Percentiles rank a stretch among this genome's conserved stretches.
Conservation (phyloP, 2,113 vertebrate genomes). For the Excalfactoria chinensis region DNA sequence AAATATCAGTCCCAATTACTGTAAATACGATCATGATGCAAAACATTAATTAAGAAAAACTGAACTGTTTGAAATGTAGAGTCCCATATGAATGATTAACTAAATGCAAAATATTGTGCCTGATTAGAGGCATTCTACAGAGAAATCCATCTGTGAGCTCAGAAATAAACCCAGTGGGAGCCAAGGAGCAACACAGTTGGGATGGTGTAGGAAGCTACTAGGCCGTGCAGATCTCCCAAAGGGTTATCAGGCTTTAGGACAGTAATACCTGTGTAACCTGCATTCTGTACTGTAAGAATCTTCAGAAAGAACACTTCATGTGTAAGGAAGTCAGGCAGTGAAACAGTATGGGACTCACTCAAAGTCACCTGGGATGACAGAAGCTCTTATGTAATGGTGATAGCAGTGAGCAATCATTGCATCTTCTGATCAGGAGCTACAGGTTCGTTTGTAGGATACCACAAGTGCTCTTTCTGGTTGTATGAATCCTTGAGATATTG, state of each 20-base stretch:
- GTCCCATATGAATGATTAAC: conserved; percentile 72
- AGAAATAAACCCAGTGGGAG: conserved; percentile 23
- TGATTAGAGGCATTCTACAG: conserved; percentile 63
- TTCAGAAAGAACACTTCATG: neutral
- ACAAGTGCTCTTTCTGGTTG: neutral
- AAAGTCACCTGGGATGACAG: neutral
- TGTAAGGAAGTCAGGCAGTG: neutral
- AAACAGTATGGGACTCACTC: neutral
- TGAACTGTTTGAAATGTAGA: conserved; percentile 63
- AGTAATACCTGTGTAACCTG: fast-evolving
- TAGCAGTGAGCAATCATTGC: neutral
- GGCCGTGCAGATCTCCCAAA: fast-evolving
- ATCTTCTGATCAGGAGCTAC: neutral
- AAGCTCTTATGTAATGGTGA: neutral
- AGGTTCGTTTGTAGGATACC: neutral
- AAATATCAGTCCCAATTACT: conserved; percentile 75
- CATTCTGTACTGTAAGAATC: neutral
- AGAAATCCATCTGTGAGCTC: conserved; percentile 65
- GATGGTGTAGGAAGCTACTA: neutral
- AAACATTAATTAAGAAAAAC: conserved; percentile 76
- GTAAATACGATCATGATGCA: conserved; percentile 73
- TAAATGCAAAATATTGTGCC: conserved; percentile 59
- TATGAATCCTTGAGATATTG: neutral
- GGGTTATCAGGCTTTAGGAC: neutral
- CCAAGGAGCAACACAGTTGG: fast-evolving